Percentiles rank a stretch among this genome's conserved stretches.
phyloP scores from a whole-genome alignment of 1,140 invertebrate species.

The Drosophila lacertosa region DNA sequence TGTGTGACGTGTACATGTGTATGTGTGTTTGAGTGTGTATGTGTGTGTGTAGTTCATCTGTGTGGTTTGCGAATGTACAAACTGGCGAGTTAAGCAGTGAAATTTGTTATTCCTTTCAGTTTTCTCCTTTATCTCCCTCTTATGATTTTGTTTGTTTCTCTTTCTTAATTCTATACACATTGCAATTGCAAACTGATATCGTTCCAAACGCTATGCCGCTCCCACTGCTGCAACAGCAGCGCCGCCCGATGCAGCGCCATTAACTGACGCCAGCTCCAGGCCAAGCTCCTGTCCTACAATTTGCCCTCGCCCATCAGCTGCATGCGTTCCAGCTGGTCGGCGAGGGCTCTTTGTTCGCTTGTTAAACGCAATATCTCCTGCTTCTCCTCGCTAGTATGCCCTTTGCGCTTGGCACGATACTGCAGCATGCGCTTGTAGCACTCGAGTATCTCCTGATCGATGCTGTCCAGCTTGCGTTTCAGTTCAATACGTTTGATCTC shows the following conservation, averaged over 20 bases:
- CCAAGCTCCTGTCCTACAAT: slow-evolving; percentile 73
- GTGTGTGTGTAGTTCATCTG: slow-evolving; percentile 7
- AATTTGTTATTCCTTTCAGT: slow-evolving; percentile 4
- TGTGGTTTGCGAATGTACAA: slow-evolving; percentile 46
- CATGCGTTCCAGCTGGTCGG: slow-evolving; percentile 85
- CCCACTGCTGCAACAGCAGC: slow-evolving; percentile 33
- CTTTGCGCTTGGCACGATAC: slow-evolving; percentile 91
- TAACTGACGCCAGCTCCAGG: slow-evolving; percentile 72
- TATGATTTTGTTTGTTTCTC: neutral
- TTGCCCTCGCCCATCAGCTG: slow-evolving; percentile 49
- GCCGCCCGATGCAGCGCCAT: slow-evolving; percentile 74
- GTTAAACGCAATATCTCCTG: slow-evolving; percentile 89
- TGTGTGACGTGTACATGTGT: slow-evolving; percentile 15
- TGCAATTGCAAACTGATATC: slow-evolving; percentile 53
- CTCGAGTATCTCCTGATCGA: slow-evolving; percentile 91
- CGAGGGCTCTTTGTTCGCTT: slow-evolving; percentile 86
- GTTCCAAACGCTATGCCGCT: slow-evolving; percentile 38
- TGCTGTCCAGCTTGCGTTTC: slow-evolving; percentile 88
- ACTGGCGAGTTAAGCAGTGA: slow-evolving; percentile 30
- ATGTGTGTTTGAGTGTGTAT: slow-evolving; percentile 21
- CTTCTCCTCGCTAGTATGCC: slow-evolving; percentile 91
- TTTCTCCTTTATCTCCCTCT: neutral
- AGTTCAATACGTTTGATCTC: slow-evolving; percentile 89
- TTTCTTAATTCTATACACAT: slow-evolving; percentile 51
- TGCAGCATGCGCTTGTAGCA: slow-evolving; percentile 90